A percentile compares a stretch with the other conserved stretches of the same genome.
Evolutionary conservation across 2,888 invertebrate species (phyloP).

Genomic region (Physocephala rufipes): DNA sequence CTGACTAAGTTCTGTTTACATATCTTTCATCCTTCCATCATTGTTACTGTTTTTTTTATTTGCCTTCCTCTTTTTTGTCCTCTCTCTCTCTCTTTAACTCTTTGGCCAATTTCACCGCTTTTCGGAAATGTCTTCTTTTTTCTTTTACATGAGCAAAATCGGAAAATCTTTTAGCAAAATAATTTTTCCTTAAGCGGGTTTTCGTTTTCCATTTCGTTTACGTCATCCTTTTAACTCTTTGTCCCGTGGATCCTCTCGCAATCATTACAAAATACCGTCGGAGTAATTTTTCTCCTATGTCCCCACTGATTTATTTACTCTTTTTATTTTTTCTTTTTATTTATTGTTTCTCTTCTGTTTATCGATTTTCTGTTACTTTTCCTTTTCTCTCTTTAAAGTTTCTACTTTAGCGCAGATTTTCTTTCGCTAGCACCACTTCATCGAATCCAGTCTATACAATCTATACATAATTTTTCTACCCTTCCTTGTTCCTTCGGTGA

Average conservation of each 20-base stretch:
- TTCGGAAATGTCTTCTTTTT: slow-evolving; percentile 32
- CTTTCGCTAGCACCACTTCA: slow-evolving; percentile 6
- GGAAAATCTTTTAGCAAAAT: slow-evolving; percentile 52
- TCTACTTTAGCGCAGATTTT: slow-evolving; percentile 22
- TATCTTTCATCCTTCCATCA: slow-evolving; percentile 14
- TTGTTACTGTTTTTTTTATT: neutral
- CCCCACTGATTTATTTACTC: slow-evolving; percentile 23
- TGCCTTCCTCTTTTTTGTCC: slow-evolving; percentile 3
- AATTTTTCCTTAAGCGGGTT: slow-evolving; percentile 63
- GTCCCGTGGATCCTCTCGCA: neutral
- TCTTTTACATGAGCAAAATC: slow-evolving; percentile 23
- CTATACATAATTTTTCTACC: neutral
- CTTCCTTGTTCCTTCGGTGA: neutral
- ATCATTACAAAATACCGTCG: neutral
- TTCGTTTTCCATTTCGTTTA: slow-evolving; percentile 44
- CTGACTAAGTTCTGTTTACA: slow-evolving; percentile 36
- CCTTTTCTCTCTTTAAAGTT: slow-evolving; percentile 39
- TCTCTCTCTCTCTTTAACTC: slow-evolving; percentile 1
- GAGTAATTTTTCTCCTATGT: slow-evolving; percentile 16
- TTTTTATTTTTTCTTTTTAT: slow-evolving; percentile 18
- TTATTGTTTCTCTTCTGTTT: slow-evolving; percentile 29
- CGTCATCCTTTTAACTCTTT: slow-evolving; percentile 36
- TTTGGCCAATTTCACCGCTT: neutral
- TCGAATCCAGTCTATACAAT: neutral
- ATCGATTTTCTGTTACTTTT: slow-evolving; percentile 34